Conservation (phyloP, 2,113 vertebrate genomes). For the Gracilinanus agilis region DNA sequence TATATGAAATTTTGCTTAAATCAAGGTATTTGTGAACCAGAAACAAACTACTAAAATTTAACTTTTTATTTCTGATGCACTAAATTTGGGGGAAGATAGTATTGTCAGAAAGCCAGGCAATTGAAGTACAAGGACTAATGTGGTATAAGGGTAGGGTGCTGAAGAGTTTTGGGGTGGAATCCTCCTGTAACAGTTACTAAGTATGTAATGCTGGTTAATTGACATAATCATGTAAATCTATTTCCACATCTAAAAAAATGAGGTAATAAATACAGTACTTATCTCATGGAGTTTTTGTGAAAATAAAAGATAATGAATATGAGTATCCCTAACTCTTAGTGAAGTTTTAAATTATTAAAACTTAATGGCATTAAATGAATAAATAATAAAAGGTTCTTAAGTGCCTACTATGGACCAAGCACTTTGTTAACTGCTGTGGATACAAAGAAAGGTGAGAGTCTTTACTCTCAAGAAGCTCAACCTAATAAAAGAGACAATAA, state of each 20-base stretch:
- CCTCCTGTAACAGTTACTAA: not conserved
- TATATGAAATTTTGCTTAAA: not conserved
- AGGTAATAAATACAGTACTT: not conserved
- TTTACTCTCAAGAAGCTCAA: not conserved
- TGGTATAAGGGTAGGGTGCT: not conserved
- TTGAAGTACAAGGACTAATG: not conserved
- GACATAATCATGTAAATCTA: not conserved
- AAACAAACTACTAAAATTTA: not conserved
- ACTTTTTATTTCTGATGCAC: not conserved
- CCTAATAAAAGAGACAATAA: not conserved
- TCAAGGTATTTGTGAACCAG: not conserved
- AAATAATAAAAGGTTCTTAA: not conserved
- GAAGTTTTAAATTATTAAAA: not conserved
- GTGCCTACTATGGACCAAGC: not conserved
- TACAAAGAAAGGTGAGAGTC: not conserved
- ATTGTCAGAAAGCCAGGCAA: not conserved
- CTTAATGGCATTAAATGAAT: not conserved
- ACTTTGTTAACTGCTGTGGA: not conserved
- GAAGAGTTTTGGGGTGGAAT: not conserved
- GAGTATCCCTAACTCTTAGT: not conserved
- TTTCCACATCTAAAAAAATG: not conserved
- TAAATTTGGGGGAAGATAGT: not conserved
- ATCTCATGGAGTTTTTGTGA: not conserved
- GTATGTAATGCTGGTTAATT: not conserved
- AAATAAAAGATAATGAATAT: not conserved